Percentiles rank a stretch among this genome's conserved stretches.
Evolutionary conservation across 2,888 invertebrate genomes (phyloP).

Genomic region (Micropterix aruncella): DNA sequence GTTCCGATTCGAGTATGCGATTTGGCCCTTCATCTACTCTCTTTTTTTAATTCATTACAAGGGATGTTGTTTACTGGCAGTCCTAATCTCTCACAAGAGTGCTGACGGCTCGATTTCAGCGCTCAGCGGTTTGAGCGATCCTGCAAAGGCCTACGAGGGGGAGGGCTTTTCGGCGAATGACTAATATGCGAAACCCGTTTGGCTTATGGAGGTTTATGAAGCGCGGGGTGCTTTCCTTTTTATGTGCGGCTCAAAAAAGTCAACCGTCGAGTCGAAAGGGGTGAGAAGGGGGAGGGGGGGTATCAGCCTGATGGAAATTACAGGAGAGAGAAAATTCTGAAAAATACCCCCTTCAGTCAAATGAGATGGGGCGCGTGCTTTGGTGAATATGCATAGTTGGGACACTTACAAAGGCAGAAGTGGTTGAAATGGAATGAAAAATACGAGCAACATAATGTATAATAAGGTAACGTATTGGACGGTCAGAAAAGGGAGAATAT

Average conservation of each 20-base stretch:
- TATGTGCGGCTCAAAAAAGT: neutral
- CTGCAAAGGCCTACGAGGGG: neutral
- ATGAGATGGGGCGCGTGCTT: too few relatives aligned
- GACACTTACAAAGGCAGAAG: too few relatives aligned
- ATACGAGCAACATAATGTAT: too few relatives aligned
- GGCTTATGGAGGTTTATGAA: neutral
- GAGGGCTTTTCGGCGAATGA: neutral
- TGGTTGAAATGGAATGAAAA: too few relatives aligned
- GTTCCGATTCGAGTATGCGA: too few relatives aligned
- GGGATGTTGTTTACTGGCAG: neutral
- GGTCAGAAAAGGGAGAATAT: too few relatives aligned
- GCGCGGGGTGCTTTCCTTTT: neutral
- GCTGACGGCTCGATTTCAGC: neutral
- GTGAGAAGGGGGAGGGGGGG: too few relatives aligned
- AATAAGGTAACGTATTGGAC: too few relatives aligned
- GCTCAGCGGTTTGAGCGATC: neutral
- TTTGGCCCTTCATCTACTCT: too few relatives aligned
- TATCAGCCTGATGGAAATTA: neutral
- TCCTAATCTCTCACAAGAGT: neutral
- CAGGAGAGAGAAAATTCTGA: neutral
- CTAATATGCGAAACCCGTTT: neutral
- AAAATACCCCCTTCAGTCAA: neutral
- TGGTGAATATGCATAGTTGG: too few relatives aligned
- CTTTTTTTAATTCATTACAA: too few relatives aligned
- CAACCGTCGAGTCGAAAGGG: too few relatives aligned